Evolutionary conservation across 2,113 vertebrate genomes (phyloP).

Genomic region (Emydura subglobosa): DNA sequence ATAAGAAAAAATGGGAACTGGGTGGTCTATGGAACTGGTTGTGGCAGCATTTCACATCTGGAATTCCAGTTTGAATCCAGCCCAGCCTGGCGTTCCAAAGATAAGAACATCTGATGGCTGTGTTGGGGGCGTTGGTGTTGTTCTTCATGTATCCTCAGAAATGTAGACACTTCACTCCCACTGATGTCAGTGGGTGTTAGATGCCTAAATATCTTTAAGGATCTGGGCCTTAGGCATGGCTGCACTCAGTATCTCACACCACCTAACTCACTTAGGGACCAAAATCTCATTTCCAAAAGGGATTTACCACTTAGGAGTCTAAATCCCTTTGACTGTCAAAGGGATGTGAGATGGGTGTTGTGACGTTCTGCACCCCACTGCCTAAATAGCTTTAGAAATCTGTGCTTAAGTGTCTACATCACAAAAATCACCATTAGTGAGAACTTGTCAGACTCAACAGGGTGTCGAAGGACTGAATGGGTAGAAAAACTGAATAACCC

Average conservation of each 20-base stretch:
- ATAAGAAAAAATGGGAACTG: background rate
- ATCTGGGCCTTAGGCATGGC: background rate
- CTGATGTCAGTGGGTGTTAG: background rate
- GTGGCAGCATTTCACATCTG: rapidly evolving
- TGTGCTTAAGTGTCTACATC: rapidly evolving
- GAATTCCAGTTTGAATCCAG: background rate
- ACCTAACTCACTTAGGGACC: background rate
- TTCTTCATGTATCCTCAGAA: background rate
- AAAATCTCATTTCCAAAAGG: background rate
- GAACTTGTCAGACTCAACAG: background rate
- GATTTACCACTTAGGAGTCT: background rate
- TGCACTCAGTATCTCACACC: background rate
- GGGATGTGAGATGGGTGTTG: background rate
- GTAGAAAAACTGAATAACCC: background rate
- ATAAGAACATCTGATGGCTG: rapidly evolving
- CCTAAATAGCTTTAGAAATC: background rate
- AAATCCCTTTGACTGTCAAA: background rate
- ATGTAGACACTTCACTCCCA: background rate
- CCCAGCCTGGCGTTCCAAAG: background rate
- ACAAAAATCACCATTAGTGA: background rate
- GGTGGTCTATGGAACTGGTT: background rate
- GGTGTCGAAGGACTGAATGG: background rate
- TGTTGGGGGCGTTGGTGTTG: background rate
- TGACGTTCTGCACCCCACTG: background rate
- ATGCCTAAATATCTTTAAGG: background rate